Evolutionary conservation across 2,888 invertebrate species (phyloP), one percentile per base, ranked within the genome.

Genomic region (Gonocerus acuteangulatus): DNA sequence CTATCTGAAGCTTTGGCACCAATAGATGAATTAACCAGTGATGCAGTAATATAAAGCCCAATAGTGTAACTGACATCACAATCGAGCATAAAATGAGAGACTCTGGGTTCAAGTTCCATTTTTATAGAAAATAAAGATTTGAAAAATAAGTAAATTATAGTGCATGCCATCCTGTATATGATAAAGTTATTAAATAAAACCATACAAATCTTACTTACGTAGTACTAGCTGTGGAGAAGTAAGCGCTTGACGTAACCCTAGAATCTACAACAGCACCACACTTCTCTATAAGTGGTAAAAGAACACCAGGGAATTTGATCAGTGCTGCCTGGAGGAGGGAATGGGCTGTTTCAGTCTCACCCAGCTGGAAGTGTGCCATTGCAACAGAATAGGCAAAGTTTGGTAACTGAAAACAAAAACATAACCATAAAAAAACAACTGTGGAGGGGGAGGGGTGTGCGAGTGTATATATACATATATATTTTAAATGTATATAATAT

Each of bases 331-430:
- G 86, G n/a, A 91, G 73, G 67, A 82, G 74, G 65, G 77, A 75
- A 70, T 86, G 82, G n/a, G 84, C 80, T 16, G 62, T 63, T 21
- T 70, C 71, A 21, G 67, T 66, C 64, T 74, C 77, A 36, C 77
- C 75, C 22, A 80, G 69, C 68, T 82, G 80, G 72, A 83, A 86
- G 68, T 83, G 75, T 2, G 88, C 88, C 67, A 92, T 75, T 0
- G 92, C 86, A 63, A 86, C 76, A 1, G 90, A 89, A 73, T 84
- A 91, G 0, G 87, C 86, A 79, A 90, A 87, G 73, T 92, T 93
- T n/a, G 93, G 93, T 62, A 94, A 75, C 72, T 89, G 87, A 16
- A 59, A 27, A 49, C 7, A 16, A 54, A 54, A 34, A 34, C 44
- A 57, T 6, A 18, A 54, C 21, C n/a, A n/a, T n/a, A n/a, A n/a